Evolutionary conservation across 2,888 invertebrate genomes (phyloP), one percentile per base, ranked within the genome.

Genomic region (Halocaridina rubra): DNA sequence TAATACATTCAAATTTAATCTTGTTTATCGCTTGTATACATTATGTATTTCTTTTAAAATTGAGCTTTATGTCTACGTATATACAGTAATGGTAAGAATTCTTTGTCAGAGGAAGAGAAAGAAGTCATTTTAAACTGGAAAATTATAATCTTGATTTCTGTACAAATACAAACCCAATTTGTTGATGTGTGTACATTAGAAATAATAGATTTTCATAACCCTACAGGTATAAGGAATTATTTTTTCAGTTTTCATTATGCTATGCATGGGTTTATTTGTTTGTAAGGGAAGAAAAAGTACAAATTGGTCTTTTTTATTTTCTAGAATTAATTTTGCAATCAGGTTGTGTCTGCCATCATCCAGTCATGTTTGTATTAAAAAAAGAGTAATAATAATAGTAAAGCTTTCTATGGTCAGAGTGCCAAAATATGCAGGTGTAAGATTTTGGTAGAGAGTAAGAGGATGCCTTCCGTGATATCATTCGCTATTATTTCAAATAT

Each of bases 131-230:
- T 10, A 53, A 53, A 53, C 53, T n/a, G 16, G 53, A 77, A 77
- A 46, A 33, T 59, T 76, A 19, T 59, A 33, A 61, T 77, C 7
- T 32, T 75, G 61, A 69, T 61, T 77, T 77, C n/a, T 77, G 77
- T 77, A 77, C 77, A 77, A 77, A 77, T 77, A 59, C 77, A 77
- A 59, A 77, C n/a, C 72, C 77, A 59, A 77, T 77, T 77, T 77
- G 24, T 19, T 24, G 67, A 29, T 24, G 29, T 29, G 69, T 46
- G 46, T 74, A 74, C 27, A 46, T 19, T 27, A 74, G 32, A 39
- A 39, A 39, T 74, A 33, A 22, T n/a, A n/a, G n/a, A n/a, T 29
- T 59, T 59, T 61, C 30, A 13, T 46, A 57, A 33, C 22, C 59
- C 59, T 77, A 61, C 69, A 29, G 32, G 24, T 29, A 10, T 77